Evolutionary conservation across 35 echinoderm and acorn worm species (phyloP), one percentile per base, ranked within the genome.

Genomic region (Chiridota heheva): DNA sequence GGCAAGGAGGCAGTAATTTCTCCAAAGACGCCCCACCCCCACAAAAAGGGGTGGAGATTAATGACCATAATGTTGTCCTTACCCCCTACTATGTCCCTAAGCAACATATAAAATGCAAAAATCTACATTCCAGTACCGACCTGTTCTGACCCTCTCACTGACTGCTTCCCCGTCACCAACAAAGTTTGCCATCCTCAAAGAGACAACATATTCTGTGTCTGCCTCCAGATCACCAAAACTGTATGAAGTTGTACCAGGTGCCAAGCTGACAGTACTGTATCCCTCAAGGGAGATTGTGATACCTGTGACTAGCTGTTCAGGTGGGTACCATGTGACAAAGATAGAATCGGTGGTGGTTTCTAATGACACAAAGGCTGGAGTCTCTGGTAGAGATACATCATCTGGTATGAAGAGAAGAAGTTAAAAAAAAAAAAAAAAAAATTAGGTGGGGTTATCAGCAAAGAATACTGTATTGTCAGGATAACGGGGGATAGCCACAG

Each of bases 131-230:
- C n/a, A n/a, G n/a, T n/a, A n/a, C 67, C 25, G 24, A 70, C 67
- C 67, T 2, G 67, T 70, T 32, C 42, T 39, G 36, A 70, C 42
- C 36, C 67, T 70, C 34, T 22, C 2, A 8, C 33, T 39, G 16
- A 40, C 33, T 22, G 33, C 7, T 7, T 37, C 33, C 15, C 67
- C 62, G 18, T 18, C 42, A 8, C 75, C 75, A 62, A 40, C 58
- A 7, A 60, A 49, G 22, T 78, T 78, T 7, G 38, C 4, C 16
- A 28, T 58, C n/a, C 34, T 78, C 2, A 78, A 26, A 26, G 51
- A 40, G 18, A 78, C n/a, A 12, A 78, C 75, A 40, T 78, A 78
- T 5, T 60, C 75, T 36, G 55, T 61, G 47, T 78, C 75, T 5
- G 75, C 51, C 2, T 0, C 53, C 15, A 78, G 53, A n/a, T 42